Base-by-base conservation (phyloP, 2,113 vertebrate species). In the Caranx melampygus region DNA sequence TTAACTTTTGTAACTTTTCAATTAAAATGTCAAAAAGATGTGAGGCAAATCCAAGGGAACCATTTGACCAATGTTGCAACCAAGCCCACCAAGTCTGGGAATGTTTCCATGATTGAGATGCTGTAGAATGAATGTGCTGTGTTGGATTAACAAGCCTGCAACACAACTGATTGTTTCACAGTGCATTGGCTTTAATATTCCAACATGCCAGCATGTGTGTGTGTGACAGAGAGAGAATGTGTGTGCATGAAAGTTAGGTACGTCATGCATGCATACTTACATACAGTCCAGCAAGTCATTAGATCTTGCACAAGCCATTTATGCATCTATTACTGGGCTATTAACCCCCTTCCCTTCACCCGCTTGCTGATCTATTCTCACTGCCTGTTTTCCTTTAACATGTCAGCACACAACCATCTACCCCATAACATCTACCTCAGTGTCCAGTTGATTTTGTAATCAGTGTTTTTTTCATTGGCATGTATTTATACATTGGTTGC, bases 181-280 rank as follows among this genome's bases (percentile, higher is more conserved):
- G 84, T 78, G 88, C 90, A 89, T 91, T 91, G 84, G 45, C 55
- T 92, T 92, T 91, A 86, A 91, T 81, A 92, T 77, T 82, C 72
- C 68, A 73, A 79, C 74, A 75, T 87, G 65, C 63, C 52, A 35
- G 33, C 44, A 10, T 63, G 31, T 62, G 49, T 44, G 18, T 11
- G 13, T 49, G 47, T 37, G 33, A 47, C 16, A 42, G 45, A 69
- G 20, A 42, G 5, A 34, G 26, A 26, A 26, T 26, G 59, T 54
- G 58, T 59, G n/a, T 12, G 13, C 52, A 49, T 51, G 33, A 31
- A 62, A 54, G 58, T 34, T 33, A 14, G 33, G 42, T 47, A 11
- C 67, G 31, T 76, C 57, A 76, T 63, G 18, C 49, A 73, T 59
- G 34, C 18, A 45, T 49, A 66, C 40, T 10, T 57, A 18, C 4